phyloP scores from a whole-genome alignment of 1,140 invertebrate species.

The Schlechtendalia chinensis region DNA sequence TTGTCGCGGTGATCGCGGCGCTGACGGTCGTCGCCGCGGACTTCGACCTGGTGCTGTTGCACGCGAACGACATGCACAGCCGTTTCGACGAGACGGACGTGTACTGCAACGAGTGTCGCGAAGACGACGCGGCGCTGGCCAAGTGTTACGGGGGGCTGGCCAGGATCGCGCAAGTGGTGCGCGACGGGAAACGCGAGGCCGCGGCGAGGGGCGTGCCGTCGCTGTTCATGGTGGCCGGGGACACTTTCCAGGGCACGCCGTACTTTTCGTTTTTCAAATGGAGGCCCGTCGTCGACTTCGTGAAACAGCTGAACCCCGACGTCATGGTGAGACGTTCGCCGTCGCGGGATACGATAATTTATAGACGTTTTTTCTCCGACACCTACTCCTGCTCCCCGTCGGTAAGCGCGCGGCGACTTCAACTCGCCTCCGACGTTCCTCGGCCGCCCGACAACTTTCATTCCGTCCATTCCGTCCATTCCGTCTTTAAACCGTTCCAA shows the following conservation, averaged over 20 bases:
- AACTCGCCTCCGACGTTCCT: too few species aligned
- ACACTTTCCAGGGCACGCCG: constrained; percentile 83
- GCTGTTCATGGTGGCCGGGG: constrained; percentile 80
- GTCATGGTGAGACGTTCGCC: constrained; percentile 76
- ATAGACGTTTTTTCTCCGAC: too few species aligned
- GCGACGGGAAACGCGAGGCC: constrained; percentile 60
- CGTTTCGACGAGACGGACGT: constrained; percentile 73
- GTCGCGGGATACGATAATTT: too few species aligned
- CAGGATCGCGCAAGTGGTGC: constrained; percentile 67
- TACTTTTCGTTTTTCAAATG: constrained; percentile 81
- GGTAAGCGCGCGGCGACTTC: too few species aligned
- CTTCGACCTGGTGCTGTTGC: constrained; percentile 61
- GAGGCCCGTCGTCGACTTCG: constrained; percentile 71
- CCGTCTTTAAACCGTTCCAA: too few species aligned
- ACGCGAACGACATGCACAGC: constrained; percentile 89
- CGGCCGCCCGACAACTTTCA: too few species aligned
- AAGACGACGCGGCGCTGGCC: constrained; percentile 50
- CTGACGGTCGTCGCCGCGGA: too few species aligned
- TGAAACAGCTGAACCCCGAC: constrained; percentile 75
- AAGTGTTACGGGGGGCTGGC: constrained; percentile 69
- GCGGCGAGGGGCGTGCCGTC: constrained; percentile 60
- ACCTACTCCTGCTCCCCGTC: too few species aligned
- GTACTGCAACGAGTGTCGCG: constrained; percentile 38
- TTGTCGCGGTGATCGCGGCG: too few species aligned
- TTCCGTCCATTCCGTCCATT: too few species aligned